phyloP scores from a whole-genome alignment of 2,888 invertebrate genomes.

The Onchidella celtica region DNA sequence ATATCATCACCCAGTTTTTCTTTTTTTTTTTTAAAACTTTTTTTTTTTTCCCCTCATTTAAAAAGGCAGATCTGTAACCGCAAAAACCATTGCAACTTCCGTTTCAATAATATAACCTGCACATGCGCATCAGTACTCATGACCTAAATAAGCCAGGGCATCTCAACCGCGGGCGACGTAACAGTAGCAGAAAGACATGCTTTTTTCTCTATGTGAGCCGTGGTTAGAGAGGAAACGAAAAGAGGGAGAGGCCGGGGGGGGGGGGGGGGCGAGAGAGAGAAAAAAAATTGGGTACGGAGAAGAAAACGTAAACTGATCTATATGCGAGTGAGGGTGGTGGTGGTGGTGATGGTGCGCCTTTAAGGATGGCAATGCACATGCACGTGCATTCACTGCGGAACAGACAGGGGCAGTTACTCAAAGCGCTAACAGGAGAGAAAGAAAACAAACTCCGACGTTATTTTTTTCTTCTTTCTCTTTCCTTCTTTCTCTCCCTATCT shows the following conservation, averaged over 20 bases:
- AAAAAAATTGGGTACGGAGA: not conserved
- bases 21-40: too few species aligned
- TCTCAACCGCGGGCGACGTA: constrained; percentile 27
- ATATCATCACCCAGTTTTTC: too few species aligned
- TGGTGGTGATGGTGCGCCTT: too few species aligned
- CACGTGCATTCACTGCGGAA: constrained; percentile 24
- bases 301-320: not conserved
- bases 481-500: not conserved
- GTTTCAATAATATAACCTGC: not conserved
- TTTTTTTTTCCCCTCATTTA: too few species aligned
- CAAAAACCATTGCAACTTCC: constrained; percentile 22
- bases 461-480: not conserved
- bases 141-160: constrained; percentile 34
- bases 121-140: not conserved
- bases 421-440: constrained; percentile 13
- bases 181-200: constrained; percentile 22
- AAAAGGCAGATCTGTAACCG: not conserved
- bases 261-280: not conserved
- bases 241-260: too few species aligned
- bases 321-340: not conserved
- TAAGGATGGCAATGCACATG: not conserved
- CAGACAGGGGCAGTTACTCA: not conserved
- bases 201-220: too few species aligned
- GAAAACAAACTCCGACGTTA: not conserved
- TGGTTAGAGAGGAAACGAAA: too few species aligned